phyloP scores from a whole-genome alignment of 2,113 vertebrate genomes.

The Lagopus leucura region DNA sequence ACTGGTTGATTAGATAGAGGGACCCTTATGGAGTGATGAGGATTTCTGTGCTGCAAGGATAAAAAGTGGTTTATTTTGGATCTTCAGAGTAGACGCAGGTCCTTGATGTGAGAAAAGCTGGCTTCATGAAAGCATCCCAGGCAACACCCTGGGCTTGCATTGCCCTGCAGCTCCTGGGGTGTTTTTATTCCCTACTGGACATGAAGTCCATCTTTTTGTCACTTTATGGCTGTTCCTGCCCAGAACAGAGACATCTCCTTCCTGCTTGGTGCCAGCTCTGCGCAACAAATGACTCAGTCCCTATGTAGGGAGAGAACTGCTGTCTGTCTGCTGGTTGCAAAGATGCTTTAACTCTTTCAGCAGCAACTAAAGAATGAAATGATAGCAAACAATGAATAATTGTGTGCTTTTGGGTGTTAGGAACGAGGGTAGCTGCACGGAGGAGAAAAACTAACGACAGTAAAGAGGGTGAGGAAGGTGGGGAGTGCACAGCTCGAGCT shows the following conservation, averaged over 20 bases:
- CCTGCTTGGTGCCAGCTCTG: not conserved
- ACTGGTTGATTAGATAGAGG: not conserved
- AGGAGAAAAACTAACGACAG: not conserved
- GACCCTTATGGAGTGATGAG: not conserved
- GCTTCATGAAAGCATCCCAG: not conserved
- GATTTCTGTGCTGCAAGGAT: not conserved
- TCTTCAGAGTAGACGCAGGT: not conserved
- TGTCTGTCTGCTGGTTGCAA: not conserved
- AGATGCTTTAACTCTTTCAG: not conserved
- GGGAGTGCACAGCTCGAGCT: accelerated
- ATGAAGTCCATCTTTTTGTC: not conserved
- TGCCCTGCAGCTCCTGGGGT: not conserved
- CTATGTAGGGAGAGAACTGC: not conserved
- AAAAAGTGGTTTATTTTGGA: not conserved
- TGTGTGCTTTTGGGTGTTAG: not conserved
- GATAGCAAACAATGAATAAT: not conserved
- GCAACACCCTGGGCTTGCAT: not conserved
- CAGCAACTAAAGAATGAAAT: not conserved
- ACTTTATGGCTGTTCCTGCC: not conserved
- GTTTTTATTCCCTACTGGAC: not conserved
- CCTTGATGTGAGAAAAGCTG: not conserved
- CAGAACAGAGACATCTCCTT: not conserved
- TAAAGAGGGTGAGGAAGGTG: not conserved
- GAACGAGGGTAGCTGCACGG: accelerated
- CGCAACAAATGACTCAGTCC: not conserved